phyloP scores from a whole-genome alignment of 2,888 invertebrate genomes.

The Temnothorax rugatulus region DNA sequence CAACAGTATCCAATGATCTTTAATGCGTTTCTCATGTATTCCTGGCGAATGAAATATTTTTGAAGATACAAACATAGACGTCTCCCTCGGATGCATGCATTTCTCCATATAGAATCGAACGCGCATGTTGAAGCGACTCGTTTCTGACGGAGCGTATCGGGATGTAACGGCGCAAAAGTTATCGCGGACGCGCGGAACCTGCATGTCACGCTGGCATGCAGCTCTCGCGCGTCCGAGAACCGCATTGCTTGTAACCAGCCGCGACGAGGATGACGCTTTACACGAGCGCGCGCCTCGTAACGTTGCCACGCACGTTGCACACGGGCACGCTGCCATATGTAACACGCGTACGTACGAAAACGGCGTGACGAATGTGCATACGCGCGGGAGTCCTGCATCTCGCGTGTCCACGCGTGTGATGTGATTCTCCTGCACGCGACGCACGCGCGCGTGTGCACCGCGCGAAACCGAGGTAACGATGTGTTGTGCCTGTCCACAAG shows the following conservation, averaged over 20 bases:
- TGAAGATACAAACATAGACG: not conserved
- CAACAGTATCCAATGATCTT: not conserved
- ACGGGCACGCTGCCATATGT: not conserved
- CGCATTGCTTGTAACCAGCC: constrained; percentile 21
- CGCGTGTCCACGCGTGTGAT: constrained; percentile 7
- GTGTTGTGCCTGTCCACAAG: not conserved
- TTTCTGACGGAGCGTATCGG: constrained; percentile 4
- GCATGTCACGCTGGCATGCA: constrained; percentile 37
- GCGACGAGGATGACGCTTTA: constrained; percentile 33
- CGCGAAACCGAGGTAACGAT: not conserved
- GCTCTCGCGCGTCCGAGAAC: constrained; percentile 22
- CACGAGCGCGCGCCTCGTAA: constrained; percentile 4
- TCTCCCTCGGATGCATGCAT: not conserved
- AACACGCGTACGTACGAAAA: constrained; percentile 34
- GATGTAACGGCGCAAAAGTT: constrained; percentile 33
- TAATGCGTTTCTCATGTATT: not conserved
- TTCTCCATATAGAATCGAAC: not conserved
- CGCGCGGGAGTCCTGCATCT: not conserved
- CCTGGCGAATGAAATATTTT: not conserved
- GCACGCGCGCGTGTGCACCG: not conserved
- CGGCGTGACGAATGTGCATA: constrained; percentile 25
- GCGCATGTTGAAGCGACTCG: not conserved
- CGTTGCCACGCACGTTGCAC: constrained; percentile 5
- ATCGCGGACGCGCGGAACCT: constrained; percentile 21
- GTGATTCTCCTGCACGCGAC: not conserved